Conservation (phyloP, 2,888 invertebrate genomes). For the Rhyacophila evoluta region DNA sequence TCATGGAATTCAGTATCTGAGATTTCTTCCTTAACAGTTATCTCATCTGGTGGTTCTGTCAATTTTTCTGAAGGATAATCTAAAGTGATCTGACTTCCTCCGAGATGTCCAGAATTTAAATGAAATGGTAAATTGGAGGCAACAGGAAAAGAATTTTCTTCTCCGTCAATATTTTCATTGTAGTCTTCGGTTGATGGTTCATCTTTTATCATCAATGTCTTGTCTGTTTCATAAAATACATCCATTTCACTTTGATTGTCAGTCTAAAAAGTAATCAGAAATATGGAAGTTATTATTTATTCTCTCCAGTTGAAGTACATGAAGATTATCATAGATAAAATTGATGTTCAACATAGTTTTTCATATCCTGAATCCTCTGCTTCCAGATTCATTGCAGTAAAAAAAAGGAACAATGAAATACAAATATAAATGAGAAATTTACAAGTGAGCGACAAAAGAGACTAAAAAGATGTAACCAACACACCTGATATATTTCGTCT, state of each 20-base stretch:
- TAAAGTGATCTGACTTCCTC: not conserved
- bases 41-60: not conserved
- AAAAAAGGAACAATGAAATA: no score
- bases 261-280: not conserved
- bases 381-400: no score
- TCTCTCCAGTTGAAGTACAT: no score
- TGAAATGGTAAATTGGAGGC: not conserved
- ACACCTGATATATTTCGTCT: not conserved
- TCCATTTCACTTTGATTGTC: not conserved
- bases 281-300: no score
- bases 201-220: not conserved
- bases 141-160: not conserved
- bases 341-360: no score
- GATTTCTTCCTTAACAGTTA: not conserved
- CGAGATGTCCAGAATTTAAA: not conserved
- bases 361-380: no score
- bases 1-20: not conserved
- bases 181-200: not conserved
- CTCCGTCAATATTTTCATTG: constrained; percentile 5
- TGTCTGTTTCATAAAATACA: not conserved
- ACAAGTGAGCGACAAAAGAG: no score
- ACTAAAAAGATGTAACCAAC: no score
- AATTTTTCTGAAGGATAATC: not conserved
- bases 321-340: no score
- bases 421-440: no score